Evolutionary conservation across 2,888 invertebrate species (phyloP), one percentile per base, ranked within the genome.

Genomic region (Limnephilus lunatus): DNA sequence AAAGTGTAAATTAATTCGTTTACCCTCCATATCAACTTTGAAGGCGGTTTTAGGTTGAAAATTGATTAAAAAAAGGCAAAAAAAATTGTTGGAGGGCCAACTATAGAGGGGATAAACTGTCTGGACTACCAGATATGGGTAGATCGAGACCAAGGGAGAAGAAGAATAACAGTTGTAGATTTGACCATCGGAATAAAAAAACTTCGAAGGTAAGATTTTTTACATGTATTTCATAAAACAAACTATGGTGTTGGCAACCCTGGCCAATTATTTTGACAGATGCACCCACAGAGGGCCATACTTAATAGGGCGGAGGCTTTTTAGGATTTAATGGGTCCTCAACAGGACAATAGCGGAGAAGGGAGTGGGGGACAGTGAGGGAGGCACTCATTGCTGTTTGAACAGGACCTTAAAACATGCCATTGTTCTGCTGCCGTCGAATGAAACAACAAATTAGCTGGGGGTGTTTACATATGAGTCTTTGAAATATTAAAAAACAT

Each of bases 251-350:
- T 31, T 82, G 82, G 19, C 82, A 82, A 32, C 82, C 82, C 31
- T 82, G 32, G 15, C 14, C 19, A 82, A 15, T 82, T 15, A 68
- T 32, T 82, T 32, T 31, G 82, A 82, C 82, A 82, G 82, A 32
- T 82, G 82, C 82, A 82, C 32, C 82, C 32, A 31, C 82, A 32
- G 82, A 82, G 31, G 32, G 19, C 30, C 15, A 82, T 32, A 32
- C 3, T 82, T 15, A 32, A 32, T 32, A 82, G 82, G 82, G 82
- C 14, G 82, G 82, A 82, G 82, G 82, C 82, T 82, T 32, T 82
- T 82, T 68, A 31, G 82, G 31, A 32, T 82, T 32, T 30, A 82
- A 31, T 82, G 82, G 82, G 82, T 82, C 82, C 82, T 31, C 19
- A 82, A 32, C 82, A 82, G 7, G 31, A 82, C 82, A 82, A 82